A percentile compares a stretch with the other conserved stretches of the same genome.
Conservation (phyloP, 2,797 vertebrate genomes). For the Hafferia zeledoni region DNA sequence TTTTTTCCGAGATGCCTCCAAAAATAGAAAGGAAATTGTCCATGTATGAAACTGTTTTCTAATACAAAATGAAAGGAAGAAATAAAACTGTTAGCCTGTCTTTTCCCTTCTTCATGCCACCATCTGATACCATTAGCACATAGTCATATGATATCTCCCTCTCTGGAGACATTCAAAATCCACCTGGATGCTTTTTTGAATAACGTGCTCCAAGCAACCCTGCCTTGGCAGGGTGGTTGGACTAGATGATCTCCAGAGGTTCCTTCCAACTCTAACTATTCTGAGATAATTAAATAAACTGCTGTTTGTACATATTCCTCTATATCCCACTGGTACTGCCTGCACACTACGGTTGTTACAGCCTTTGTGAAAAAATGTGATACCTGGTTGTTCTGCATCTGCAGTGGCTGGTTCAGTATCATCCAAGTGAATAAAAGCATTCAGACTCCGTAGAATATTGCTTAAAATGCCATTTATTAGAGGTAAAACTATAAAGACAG, state of each 20-base stretch:
- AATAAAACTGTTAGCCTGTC: background rate
- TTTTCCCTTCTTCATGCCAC: background rate
- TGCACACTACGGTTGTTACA: background rate
- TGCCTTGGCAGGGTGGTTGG: background rate
- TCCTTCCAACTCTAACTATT: background rate
- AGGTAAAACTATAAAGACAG: background rate
- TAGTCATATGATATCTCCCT: background rate
- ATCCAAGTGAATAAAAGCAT: background rate
- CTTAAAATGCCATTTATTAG: background rate
- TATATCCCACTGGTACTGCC: background rate
- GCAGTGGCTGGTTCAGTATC: background rate
- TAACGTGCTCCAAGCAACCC: background rate
- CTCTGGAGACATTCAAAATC: background rate
- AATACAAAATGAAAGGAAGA: background rate
- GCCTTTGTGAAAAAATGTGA: background rate
- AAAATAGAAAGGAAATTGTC: background rate
- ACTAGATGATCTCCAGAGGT: background rate
- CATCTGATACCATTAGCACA: background rate
- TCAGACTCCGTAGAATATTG: background rate
- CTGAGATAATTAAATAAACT: background rate
- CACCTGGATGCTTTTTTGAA: too few species aligned
- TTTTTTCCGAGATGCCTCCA: background rate
- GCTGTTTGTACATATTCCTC: background rate
- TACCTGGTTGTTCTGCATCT: background rate
- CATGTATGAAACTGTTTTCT: background rate